Conservation (phyloP, 2,888 invertebrate genomes). For the Noctua pronuba region DNA sequence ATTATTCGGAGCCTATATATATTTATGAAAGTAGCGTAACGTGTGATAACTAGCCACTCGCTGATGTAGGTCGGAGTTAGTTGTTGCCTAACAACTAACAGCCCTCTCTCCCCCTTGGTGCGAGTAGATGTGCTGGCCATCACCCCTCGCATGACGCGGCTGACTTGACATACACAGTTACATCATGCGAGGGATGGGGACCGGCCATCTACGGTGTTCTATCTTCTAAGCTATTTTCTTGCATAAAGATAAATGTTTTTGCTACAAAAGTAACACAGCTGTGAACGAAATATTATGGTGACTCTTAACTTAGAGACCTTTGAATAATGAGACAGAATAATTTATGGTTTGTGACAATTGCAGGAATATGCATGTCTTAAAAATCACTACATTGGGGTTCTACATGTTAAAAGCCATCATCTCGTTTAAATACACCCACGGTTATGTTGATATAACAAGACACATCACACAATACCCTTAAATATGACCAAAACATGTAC, state of each 20-base stretch:
- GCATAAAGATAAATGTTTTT: not conserved
- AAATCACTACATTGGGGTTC: no score
- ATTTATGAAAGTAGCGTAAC: not conserved
- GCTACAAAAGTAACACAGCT: not conserved
- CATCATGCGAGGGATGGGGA: slow-evolving; percentile 35
- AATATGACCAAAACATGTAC: no score
- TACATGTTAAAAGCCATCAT: no score
- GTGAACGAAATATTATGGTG: not conserved
- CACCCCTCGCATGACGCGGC: slow-evolving; percentile 41
- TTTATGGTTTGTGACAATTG: not conserved
- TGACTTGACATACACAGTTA: slow-evolving; percentile 24
- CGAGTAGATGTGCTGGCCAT: not conserved
- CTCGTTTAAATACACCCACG: no score
- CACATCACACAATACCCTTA: no score
- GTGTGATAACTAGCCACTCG: no score
- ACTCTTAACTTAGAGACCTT: not conserved
- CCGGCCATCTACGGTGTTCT: not conserved
- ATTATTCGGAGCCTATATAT: not conserved
- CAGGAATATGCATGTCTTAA: no score
- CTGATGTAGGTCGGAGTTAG: no score
- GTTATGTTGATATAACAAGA: no score
- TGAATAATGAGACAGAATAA: not conserved
- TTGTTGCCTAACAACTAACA: no score
- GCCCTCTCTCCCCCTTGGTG: not conserved
- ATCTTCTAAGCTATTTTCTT: not conserved